phyloP scores from a whole-genome alignment of 37 sponge, comb jelly and placozoan species.

The Geodia barretti region DNA sequence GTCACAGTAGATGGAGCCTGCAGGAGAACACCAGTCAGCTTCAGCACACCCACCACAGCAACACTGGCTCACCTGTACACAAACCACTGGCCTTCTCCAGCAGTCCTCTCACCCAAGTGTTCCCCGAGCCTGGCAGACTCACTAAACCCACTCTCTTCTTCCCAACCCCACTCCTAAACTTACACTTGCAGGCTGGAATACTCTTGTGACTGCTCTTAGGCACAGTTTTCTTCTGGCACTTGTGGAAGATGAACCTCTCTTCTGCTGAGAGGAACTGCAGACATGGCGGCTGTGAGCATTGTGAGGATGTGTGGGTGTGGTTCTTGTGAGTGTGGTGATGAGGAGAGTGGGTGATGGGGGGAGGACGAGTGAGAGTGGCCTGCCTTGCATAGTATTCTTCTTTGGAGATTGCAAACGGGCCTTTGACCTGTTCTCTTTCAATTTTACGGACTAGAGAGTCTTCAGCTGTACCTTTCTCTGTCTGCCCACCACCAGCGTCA shows the following conservation, averaged over 20 bases:
- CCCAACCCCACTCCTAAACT: not conserved
- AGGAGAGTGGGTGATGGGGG: not conserved
- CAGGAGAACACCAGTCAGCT: not conserved
- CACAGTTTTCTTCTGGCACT: not conserved
- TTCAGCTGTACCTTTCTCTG: no score
- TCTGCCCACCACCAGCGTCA: no score
- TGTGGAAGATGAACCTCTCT: not conserved
- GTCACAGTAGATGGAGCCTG: slow-evolving; percentile 49
- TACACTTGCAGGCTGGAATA: not conserved
- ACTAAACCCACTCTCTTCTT: slow-evolving; percentile 35
- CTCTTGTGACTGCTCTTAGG: not conserved
- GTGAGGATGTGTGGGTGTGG: not conserved
- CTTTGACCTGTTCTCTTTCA: not conserved
- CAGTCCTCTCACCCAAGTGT: slow-evolving; percentile 62
- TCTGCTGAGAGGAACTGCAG: not conserved
- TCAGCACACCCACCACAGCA: not conserved
- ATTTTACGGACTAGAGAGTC: no score
- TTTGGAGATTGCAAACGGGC: not conserved
- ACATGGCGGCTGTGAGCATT: not conserved
- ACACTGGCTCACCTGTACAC: not conserved
- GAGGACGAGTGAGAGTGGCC: not conserved
- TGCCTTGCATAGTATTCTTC: not conserved
- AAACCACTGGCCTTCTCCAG: slow-evolving; percentile 67
- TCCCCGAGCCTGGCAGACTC: slow-evolving; percentile 73
- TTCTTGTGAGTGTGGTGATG: no score